Evolutionary conservation across 2,888 invertebrate species (phyloP), one percentile per base, ranked within the genome.

Genomic region (Nomada fabriciana): DNA sequence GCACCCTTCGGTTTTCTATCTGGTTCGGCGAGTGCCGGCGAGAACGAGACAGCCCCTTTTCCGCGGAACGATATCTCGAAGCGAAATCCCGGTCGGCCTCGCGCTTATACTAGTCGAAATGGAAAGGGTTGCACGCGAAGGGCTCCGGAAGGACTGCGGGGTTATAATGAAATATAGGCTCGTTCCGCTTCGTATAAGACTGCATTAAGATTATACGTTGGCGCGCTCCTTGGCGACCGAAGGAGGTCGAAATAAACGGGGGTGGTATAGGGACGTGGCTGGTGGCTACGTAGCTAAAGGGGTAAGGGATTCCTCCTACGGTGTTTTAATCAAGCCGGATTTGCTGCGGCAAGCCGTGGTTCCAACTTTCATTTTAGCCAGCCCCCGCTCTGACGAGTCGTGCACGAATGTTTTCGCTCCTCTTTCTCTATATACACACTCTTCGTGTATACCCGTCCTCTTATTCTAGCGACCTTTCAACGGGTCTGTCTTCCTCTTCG

Each of bases 291-390:
- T 80, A 85, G 84, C 84, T 86, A 90, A 92, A 91, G 92, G 91
- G 92, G 91, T 91, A 89, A 89, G 89, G 89, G 91, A 92, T 92
- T 93, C 92, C 92, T 93, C 91, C 92, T 92, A 92, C 93, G 93
- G 93, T 93, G 93, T 93, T 93, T 94, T 94, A 94, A 94, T 94
- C 93, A 94, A 93, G 93, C 93, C 92, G 94, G 94, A 93, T 94
- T 94, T 94, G 94, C 93, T 93, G 93, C 86, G 93, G 93, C 93
- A 93, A 94, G 91, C 93, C 91, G 91, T 91, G 90, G 92, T 91
- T 91, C 92, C 91, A 94, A 94, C 93, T 93, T 94, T 94, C 93
- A 92, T 93, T 94, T 93, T 93, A 93, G 91, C 92, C 91, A 86
- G 84, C 86, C 87, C 36, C 85, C 79, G 81, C 61, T 68, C 88